Evolutionary conservation across 2,113 vertebrate genomes (phyloP).

Genomic region (Paratilapia polleni): DNA sequence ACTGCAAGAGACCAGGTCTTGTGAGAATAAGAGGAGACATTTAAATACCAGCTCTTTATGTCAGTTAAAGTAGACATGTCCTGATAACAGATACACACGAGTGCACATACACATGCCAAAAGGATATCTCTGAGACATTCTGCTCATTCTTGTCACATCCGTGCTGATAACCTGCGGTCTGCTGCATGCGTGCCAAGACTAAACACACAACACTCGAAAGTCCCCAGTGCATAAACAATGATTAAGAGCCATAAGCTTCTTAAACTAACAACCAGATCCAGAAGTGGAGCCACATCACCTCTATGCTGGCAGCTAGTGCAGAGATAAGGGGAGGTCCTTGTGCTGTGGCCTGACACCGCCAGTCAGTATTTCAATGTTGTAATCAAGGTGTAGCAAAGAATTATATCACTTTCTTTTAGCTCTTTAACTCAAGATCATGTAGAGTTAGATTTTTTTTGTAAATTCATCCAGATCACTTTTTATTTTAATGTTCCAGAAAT

Average conservation of each 20-base stretch:
- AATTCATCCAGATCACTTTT: not conserved
- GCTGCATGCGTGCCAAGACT: not conserved
- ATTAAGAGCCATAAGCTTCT: not conserved
- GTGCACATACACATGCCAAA: not conserved
- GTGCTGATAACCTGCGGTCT: conserved; percentile 29
- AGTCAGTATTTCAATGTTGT: not conserved
- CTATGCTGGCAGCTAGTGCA: not conserved
- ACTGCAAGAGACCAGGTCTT: not conserved
- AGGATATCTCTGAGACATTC: not conserved
- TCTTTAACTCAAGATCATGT: not conserved
- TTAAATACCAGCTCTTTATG: not conserved
- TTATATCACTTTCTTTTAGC: not conserved
- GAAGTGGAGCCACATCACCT: not conserved
- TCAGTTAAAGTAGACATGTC: not conserved
- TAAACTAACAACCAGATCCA: not conserved
- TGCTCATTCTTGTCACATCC: conserved; percentile 2
- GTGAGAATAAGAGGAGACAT: not conserved
- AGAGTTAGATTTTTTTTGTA: not conserved
- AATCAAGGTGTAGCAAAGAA: not conserved
- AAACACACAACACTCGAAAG: not conserved
- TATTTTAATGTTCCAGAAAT: not conserved
- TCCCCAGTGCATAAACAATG: not conserved
- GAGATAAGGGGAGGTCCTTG: not conserved
- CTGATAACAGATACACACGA: not conserved
- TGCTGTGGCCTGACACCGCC: not conserved